Percentiles rank a stretch among this genome's conserved stretches.
Evolutionary conservation across 2,888 invertebrate genomes (phyloP).

Genomic region (Zelleria hepariella): DNA sequence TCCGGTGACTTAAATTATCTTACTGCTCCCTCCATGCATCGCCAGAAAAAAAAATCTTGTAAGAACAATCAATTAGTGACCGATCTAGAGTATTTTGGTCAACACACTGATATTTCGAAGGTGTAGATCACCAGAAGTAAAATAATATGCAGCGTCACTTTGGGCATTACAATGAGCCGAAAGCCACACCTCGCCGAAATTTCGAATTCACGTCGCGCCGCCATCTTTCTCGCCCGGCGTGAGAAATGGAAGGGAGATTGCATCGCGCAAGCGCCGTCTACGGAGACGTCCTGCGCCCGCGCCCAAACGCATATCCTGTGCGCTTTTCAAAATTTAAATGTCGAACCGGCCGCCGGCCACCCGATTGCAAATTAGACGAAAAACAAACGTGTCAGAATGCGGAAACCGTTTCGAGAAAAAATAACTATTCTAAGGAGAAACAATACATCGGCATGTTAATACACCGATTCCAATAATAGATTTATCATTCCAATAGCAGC

Average conservation of each 20-base stretch:
- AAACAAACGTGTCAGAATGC: constrained; percentile 9
- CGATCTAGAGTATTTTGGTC: too few species aligned
- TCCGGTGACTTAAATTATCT: background rate
- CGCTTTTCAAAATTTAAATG: background rate
- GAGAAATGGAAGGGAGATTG: constrained; percentile 38
- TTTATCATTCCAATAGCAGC: constrained; percentile 48
- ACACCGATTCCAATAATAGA: constrained; percentile 37
- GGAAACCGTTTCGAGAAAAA: constrained; percentile 13
- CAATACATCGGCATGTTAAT: constrained; percentile 47
- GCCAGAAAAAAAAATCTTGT: background rate
- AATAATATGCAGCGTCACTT: background rate
- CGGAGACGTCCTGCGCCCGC: constrained; percentile 11
- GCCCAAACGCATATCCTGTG: background rate
- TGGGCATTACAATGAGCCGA: background rate
- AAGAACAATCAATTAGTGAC: background rate
- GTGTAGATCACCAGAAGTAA: constrained; percentile 2
- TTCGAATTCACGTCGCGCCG: constrained; percentile 43
- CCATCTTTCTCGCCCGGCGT: constrained; percentile 47
- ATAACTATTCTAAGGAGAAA: constrained; percentile 45
- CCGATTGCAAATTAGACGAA: background rate
- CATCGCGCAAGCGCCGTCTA: constrained; percentile 50
- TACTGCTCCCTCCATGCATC: background rate
- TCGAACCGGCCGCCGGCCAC: background rate
- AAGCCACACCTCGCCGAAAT: constrained; percentile 27
- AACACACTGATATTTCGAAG: too few species aligned